Evolutionary conservation across 1,140 invertebrate genomes (phyloP), one percentile per base, ranked within the genome.

Genomic region (Aphis gossypii): DNA sequence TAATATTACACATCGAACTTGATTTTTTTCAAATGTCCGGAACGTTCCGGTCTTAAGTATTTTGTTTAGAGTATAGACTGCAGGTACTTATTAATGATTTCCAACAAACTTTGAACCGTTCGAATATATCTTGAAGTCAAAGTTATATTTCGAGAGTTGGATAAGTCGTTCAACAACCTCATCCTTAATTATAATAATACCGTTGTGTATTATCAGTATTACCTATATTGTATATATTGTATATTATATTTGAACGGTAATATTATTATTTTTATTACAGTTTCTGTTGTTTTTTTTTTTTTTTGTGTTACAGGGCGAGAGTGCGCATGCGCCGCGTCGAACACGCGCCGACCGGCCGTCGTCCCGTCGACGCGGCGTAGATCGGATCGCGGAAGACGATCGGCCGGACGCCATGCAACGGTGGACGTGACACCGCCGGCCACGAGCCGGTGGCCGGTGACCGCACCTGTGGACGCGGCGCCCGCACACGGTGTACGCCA

Each of bases 401-500:
- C 1, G 60, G 18, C 60, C 30, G n/a, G 48, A n/a, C 30, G 21
- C n/a, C 8, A 83, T 46, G 91, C n/a, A 0, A 38, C 46, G 21
- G 48, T 1, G n/a, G 21, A 51, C 60, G 54, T 83, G 41, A 38
- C 86, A 38, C 86, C 38, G 54, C 20, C 18, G 48, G n/a, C 44
- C 90, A 6, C 41, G 25, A 25, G 60, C 25, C 68, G 20, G 38
- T 60, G 56, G 30, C 91, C 91, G 94, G 83, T 51, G 38, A 25
- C 38, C 5, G 54, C 54, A 46, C 38, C 38, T 21, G 82, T 83
- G 89, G 54, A 23, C 38, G 68, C 93, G 60, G 30, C 76, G 38
- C 41, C 8, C 30, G 18, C 35, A 21, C 87, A 90, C 93, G 48
- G 68, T 56, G 83, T 90, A 92, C 83, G 30, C 25, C 93, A 44